phyloP scores from a whole-genome alignment of 1,140 invertebrate genomes.

The Ooceraea biroi region DNA sequence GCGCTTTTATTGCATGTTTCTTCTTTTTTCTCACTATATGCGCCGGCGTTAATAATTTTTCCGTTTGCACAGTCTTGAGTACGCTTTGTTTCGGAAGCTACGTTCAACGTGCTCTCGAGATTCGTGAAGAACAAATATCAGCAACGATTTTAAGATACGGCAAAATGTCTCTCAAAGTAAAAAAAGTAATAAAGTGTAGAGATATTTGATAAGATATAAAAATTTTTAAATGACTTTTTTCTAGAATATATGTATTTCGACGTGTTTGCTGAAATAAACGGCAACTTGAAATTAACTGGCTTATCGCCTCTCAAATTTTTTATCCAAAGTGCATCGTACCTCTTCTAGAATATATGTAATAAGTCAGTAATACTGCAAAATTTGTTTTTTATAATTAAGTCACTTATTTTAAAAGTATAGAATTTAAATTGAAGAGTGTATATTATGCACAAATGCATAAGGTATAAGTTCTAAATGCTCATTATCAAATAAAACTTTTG shows the following conservation, averaged over 20 bases:
- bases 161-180: constrained; percentile 1
- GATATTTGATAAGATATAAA: constrained; percentile 20
- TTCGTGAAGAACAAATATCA: constrained; percentile 8
- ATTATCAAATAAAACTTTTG: constrained; percentile 22
- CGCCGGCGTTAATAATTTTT: constrained; percentile 43
- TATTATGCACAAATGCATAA: not conserved
- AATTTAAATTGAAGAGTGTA: not conserved
- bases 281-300: too few species aligned
- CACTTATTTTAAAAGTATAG: not conserved
- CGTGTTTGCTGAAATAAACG: too few species aligned
- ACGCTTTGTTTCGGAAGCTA: constrained; percentile 49
- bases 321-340: too few species aligned
- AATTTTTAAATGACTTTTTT: not conserved
- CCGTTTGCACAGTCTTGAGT: constrained; percentile 18
- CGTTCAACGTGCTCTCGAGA: constrained; percentile 13
- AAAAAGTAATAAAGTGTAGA: not conserved
- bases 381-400: constrained; percentile 1
- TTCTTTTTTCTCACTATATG: constrained; percentile 8
- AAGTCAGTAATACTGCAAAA: not conserved
- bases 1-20: constrained; percentile 24
- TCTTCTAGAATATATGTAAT: constrained; percentile 13
- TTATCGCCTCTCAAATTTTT: too few species aligned
- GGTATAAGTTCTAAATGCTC: too few species aligned
- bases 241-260: not conserved
- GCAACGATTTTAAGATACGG: constrained; percentile 30